Base-by-base conservation (phyloP, 2,113 vertebrate species). In the Sarotherodon lohbergeri region DNA sequence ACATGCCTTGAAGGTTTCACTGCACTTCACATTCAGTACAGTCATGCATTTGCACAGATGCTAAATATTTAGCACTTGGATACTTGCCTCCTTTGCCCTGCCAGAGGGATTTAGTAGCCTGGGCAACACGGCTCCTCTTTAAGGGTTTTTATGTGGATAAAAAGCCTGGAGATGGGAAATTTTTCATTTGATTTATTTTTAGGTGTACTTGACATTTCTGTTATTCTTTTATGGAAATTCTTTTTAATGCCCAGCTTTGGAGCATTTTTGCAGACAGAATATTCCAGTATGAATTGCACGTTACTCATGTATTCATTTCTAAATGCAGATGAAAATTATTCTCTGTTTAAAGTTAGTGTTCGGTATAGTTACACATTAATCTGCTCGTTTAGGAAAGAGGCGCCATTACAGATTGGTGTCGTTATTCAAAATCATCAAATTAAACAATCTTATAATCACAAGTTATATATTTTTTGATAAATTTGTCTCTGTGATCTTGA, bases 51-150 rank as follows among this genome's bases (percentile, higher is more conserved):
- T 73, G 80, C 16, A 90, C 34, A 79, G 78, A 90, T 79, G 59
- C 59, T 71, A 85, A 86, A 90, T 84, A 84, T 89, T 89, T 93
- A 80, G 39, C 52, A 36, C 39, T 82, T 82, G 66, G 83, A 81
- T 43, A 46, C 29, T 80, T 90, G 63, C 81, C 43, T 86, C 9
- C 22, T 34, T 71, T 14, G 4, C 46, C 36, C 11, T 85, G 63
- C 83, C 29, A 63, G 50, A 83, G 55, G 76, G 80, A 84, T 80
- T 84, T 54, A 61, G 16, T 61, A 76, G 63, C 88, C 41, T 19
- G 57, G 63, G 29, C 46, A 80, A 59, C 55, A 46, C 7, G 14
- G 82, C 29, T 81, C 36, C 57, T 73, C 29, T 84, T 85, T 11
- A 22, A 27, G 13, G 41, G 10, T 12, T 41, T 63, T 7, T 34